These are phyloP conservation scores for Natrix natrix DNA, from an alignment of 2,797 vertebrate species.

Conservation along the genomic window DNA sequence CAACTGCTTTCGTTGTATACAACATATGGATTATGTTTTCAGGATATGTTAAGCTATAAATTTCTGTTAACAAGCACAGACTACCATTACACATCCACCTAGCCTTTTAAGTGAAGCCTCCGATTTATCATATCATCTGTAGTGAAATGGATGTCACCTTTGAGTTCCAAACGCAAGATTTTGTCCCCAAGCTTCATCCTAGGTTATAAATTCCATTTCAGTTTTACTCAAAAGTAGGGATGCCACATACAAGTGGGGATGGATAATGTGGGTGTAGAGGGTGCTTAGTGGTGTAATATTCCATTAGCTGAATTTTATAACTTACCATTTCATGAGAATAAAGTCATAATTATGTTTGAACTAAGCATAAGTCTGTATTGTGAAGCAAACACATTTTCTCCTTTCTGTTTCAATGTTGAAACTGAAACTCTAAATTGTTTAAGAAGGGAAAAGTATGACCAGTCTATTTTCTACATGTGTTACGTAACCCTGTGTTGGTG, in stretches of 20 bases:
- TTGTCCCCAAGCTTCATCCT: not conserved
- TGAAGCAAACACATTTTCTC: not conserved
- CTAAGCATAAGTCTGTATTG: not conserved
- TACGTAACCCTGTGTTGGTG: not conserved
- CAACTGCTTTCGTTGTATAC: not conserved
- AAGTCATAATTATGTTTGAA: not conserved
- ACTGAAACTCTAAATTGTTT: not conserved
- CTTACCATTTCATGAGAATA: not conserved
- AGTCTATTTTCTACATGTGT: not conserved
- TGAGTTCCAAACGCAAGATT: not conserved
- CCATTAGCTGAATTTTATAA: not conserved
- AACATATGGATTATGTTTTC: not conserved
- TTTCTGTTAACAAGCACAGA: not conserved
- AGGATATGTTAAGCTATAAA: not conserved
- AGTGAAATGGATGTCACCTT: not conserved
- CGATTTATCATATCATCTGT: not conserved
- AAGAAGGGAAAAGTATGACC: not conserved
- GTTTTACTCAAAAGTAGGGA: not conserved
- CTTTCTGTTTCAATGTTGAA: not conserved
- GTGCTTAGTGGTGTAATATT: not conserved
- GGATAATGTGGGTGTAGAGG: not conserved
- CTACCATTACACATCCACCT: not conserved
- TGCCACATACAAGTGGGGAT: not conserved
- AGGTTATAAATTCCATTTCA: not conserved
- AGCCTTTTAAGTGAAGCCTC: not conserved